Percentiles rank a stretch among this genome's conserved stretches.
Conservation (phyloP, 2,797 vertebrate species). For the Rhinella marina region DNA sequence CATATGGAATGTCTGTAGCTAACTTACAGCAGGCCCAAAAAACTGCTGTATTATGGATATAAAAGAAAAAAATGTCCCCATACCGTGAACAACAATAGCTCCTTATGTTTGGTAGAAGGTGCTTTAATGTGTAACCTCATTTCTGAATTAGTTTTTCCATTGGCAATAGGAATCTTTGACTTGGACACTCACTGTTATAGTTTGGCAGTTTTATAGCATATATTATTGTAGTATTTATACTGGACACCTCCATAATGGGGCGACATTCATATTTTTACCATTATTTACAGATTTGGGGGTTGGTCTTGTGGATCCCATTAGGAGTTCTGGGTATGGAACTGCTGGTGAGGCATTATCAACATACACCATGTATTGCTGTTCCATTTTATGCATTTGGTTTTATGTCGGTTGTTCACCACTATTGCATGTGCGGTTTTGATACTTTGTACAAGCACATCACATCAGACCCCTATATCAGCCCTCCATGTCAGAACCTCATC, state of each 20-base stretch:
- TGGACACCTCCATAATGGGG: neutral
- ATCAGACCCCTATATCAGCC: no score
- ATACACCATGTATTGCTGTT: neutral
- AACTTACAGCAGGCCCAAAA: neutral
- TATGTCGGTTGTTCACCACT: neutral
- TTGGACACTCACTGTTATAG: neutral
- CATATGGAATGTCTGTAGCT: neutral
- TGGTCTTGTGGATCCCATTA: neutral
- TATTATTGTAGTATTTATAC: neutral
- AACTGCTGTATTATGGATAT: neutral
- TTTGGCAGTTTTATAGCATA: neutral
- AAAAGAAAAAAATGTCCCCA: neutral
- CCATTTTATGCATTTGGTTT: neutral
- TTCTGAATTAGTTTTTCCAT: neutral
- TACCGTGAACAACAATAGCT: neutral
- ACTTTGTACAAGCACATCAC: no score
- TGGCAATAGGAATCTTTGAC: neutral
- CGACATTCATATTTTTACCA: neutral
- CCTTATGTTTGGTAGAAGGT: neutral
- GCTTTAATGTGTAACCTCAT: neutral
- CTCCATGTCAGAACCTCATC: no score
- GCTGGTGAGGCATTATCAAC: neutral
- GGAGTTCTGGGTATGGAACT: neutral
- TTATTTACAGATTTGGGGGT: neutral
- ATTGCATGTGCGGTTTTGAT: no score